Evolutionary conservation across 2,113 vertebrate genomes (phyloP).

Genomic region (Alexandromys fortis): DNA sequence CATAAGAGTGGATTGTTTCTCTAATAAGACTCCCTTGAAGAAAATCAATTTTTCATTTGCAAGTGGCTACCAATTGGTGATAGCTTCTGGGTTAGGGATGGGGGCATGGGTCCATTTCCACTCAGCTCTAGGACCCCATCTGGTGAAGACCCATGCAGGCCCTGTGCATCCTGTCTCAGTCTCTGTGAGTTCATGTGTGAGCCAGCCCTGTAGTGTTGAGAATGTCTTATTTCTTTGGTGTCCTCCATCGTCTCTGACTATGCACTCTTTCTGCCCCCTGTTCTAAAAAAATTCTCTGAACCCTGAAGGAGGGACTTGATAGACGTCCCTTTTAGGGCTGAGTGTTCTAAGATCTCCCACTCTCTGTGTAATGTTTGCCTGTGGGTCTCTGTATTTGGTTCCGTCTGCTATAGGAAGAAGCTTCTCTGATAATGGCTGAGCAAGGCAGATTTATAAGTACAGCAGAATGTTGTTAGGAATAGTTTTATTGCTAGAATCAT

Average conservation of each 20-base stretch:
- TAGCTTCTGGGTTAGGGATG: not conserved
- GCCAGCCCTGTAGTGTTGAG: not conserved
- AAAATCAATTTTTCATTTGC: not conserved
- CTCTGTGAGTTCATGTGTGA: not conserved
- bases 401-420: not conserved
- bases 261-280: not conserved
- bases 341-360: not conserved
- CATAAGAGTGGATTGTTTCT: not conserved
- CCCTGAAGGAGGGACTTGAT: not conserved
- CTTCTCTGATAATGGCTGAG: not conserved
- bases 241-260: not conserved
- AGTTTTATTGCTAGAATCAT: not conserved
- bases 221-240: not conserved
- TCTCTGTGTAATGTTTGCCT: not conserved
- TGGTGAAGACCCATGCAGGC: not conserved
- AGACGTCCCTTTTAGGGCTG: not conserved
- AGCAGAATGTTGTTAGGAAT: not conserved
- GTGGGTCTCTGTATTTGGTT: not conserved
- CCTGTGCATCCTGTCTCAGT: not conserved
- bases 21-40: not conserved
- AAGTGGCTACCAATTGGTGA: not conserved
- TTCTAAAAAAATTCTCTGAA: not conserved
- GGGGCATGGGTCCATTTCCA: not conserved
- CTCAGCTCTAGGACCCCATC: not conserved
- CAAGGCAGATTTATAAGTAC: not conserved